phyloP scores from a whole-genome alignment of 1,140 invertebrate genomes.

The Lordiphosa stackelbergi region DNA sequence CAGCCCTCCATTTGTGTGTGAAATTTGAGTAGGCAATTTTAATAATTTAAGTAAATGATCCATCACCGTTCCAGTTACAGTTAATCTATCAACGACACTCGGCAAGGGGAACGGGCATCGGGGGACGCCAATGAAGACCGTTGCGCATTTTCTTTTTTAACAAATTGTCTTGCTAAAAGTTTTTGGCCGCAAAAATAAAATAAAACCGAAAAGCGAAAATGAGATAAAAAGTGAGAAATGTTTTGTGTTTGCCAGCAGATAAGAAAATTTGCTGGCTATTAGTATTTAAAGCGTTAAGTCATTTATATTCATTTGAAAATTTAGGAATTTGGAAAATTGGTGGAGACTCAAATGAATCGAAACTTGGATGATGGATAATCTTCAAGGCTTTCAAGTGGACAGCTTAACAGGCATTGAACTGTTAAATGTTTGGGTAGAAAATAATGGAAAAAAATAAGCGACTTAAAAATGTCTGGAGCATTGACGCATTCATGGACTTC shows the following conservation, averaged over 20 bases:
- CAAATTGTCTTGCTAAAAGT: slow-evolving; percentile 73
- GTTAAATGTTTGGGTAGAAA: slow-evolving; percentile 28
- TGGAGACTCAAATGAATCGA: slow-evolving; percentile 18
- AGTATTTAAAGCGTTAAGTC: slow-evolving; percentile 74
- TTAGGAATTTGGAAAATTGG: slow-evolving; percentile 3
- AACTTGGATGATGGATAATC: slow-evolving; percentile 46
- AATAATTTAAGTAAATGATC: slow-evolving; percentile 77
- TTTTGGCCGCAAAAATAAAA: slow-evolving; percentile 22
- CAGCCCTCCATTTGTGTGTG: slow-evolving; percentile 44
- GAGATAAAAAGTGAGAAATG: slow-evolving; percentile 62
- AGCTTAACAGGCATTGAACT: slow-evolving; percentile 25
- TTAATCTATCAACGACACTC: slow-evolving; percentile 68
- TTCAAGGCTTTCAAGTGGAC: slow-evolving; percentile 43
- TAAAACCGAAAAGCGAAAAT: slow-evolving; percentile 24
- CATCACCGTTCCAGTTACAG: slow-evolving; percentile 76
- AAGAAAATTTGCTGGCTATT: slow-evolving; percentile 74
- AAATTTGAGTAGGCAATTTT: slow-evolving; percentile 75
- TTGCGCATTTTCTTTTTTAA: slow-evolving; percentile 46
- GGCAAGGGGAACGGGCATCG: too few species aligned
- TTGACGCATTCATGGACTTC: too few species aligned
- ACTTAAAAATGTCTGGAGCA: too few species aligned
- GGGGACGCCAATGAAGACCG: neutral
- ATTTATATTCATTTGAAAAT: slow-evolving; percentile 69
- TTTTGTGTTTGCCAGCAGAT: slow-evolving; percentile 48
- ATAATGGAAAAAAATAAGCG: neutral